Evolutionary conservation across 2,797 vertebrate species (phyloP), one percentile per base, ranked within the genome.

Genomic region (Galagoides demidoff): DNA sequence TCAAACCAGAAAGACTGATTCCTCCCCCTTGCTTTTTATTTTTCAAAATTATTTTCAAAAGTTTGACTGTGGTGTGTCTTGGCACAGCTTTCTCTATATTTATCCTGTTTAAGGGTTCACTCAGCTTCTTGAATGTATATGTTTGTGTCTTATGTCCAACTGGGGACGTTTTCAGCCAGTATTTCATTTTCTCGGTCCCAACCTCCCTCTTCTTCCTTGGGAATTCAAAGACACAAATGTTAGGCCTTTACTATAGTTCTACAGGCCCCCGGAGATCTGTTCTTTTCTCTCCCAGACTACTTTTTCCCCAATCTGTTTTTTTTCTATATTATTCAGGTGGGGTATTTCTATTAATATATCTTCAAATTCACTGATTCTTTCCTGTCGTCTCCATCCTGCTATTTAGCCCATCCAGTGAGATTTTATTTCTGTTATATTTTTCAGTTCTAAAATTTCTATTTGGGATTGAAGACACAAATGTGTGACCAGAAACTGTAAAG

Each of bases 341-440:
- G 22, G 27, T 43, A 45, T 49, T 66, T 86, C 76, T 90, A 83
- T 27, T 25, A 19, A 45, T 45, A 45, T 52, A 85, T 11, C 37
- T 85, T 82, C 55, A 17, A 17, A 45, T 87, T 68, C 57, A 43
- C 6, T 25, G 37, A n/a, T 86, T 79, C 55, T n/a, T 45, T 29
- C 82, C 81, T 57, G 17, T 59, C 31, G 22, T 88, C 34, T 87
- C 81, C 22, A 7, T 70, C 81, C 59, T 84, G 39, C 59, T 43
- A 3, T 43, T 39, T 5, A 74, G 66, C 39, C 22, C 27, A 70
- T 10, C 45, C 55, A 31, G 23, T 81, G 77, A 96, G 71, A 81
- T 34, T 90, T 95, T 76, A 59, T 79, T 94, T 89, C 57, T 59
- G 74, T 5, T 77, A 5, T 34, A 57, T 55, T 76, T 88, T 94